Conservation (phyloP, 1,140 invertebrate species). For the Bombus polaris region DNA sequence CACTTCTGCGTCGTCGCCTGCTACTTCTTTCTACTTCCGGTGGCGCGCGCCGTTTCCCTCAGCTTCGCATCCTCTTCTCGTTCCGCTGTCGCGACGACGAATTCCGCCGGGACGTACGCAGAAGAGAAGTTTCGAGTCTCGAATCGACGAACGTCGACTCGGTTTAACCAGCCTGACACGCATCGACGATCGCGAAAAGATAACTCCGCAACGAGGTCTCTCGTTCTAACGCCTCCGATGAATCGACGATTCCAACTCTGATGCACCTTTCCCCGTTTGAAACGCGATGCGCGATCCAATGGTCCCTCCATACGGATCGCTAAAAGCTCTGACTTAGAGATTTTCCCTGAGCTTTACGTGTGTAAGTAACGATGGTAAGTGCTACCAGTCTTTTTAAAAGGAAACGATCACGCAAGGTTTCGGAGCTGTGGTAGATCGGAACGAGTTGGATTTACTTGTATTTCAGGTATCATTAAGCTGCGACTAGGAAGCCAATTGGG, state of each 20-base stretch:
- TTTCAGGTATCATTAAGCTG: too few relatives aligned
- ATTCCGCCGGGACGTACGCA: conserved; percentile 31
- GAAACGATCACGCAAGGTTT: too few relatives aligned
- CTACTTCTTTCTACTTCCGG: conserved; percentile 56
- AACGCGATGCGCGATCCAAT: conserved; percentile 2
- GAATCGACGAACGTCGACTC: conserved; percentile 46
- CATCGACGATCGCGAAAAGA: conserved; percentile 52
- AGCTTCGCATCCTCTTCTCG: conserved; percentile 5
- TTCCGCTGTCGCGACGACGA: conserved; percentile 33
- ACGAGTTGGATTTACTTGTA: too few relatives aligned
- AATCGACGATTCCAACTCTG: neutral
- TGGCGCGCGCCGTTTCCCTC: conserved; percentile 6
- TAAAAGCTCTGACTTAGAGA: neutral
- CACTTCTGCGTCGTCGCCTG: conserved; percentile 63
- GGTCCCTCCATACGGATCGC: neutral
- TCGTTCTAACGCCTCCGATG: neutral
- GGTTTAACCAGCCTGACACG: conserved; percentile 51
- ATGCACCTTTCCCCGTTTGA: neutral
- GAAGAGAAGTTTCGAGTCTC: conserved; percentile 10
- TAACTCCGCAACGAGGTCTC: conserved; percentile 17
- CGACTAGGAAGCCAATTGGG: too few relatives aligned
- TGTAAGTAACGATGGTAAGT: too few relatives aligned
- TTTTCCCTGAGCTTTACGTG: too few relatives aligned
- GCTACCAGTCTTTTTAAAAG: too few relatives aligned
- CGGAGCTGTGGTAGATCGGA: too few relatives aligned